phyloP scores from a whole-genome alignment of 2,888 invertebrate genomes.

The Oligia fasciuncula region DNA sequence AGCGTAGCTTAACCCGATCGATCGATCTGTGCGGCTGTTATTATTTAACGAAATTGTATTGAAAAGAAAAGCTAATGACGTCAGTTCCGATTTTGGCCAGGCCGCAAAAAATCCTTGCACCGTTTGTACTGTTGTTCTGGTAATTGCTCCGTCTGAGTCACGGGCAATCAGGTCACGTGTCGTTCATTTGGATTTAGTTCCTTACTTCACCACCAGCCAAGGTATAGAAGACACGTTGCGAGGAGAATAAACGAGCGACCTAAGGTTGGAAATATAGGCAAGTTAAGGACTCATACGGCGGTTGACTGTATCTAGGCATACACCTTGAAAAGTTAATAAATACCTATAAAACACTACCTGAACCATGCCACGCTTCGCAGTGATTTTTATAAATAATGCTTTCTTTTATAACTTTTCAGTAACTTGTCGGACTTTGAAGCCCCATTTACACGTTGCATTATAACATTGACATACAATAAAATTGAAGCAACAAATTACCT shows the following conservation, averaged over 20 bases:
- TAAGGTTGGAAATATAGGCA: not conserved
- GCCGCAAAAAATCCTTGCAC: not conserved
- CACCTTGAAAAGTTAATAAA: too few species aligned
- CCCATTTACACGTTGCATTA: not conserved
- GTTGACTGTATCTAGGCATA: not conserved
- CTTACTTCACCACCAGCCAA: not conserved
- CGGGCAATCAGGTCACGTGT: not conserved
- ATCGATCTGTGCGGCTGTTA: too few species aligned
- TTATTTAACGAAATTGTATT: too few species aligned
- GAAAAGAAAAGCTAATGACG: not conserved
- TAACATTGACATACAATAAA: not conserved
- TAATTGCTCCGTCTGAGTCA: not conserved
- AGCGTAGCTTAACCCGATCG: too few species aligned
- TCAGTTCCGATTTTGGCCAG: not conserved
- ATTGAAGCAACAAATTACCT: not conserved
- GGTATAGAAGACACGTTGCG: not conserved
- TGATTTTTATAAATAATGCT: not conserved
- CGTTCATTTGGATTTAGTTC: not conserved
- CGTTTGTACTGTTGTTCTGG: too few species aligned
- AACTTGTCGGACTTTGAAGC: not conserved
- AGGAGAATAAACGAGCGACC: not conserved
- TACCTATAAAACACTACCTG: too few species aligned
- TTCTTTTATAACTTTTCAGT: not conserved
- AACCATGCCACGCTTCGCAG: not conserved
- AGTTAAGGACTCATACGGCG: not conserved